phyloP scores from a whole-genome alignment of 1,140 invertebrate genomes.

The Thaumatotibia leucotreta region DNA sequence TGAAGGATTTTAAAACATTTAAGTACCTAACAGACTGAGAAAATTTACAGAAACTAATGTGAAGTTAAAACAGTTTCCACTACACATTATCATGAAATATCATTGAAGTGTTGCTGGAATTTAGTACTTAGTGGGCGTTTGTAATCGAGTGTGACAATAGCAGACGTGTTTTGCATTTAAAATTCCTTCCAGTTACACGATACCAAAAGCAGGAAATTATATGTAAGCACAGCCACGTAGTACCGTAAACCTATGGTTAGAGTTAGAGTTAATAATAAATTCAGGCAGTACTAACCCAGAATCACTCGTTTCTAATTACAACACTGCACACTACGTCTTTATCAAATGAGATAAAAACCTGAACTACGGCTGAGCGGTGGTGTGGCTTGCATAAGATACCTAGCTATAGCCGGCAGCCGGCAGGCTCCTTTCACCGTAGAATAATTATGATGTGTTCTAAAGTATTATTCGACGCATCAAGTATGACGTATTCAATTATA shows the following conservation, averaged over 20 bases:
- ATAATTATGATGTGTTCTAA: background rate
- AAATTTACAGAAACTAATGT: background rate
- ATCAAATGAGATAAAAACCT: slow-evolving; percentile 12
- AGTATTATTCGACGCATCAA: slow-evolving; percentile 3
- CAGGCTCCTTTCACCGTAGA: background rate
- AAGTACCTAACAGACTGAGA: no score
- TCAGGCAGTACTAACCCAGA: background rate
- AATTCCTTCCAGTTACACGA: background rate
- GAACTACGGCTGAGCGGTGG: slow-evolving; percentile 9
- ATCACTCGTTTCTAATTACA: background rate
- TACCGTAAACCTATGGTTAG: background rate
- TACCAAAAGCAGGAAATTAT: background rate
- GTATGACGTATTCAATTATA: background rate
- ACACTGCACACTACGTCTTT: slow-evolving; percentile 10
- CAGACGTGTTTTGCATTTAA: background rate
- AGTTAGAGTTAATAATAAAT: background rate
- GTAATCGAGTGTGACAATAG: background rate
- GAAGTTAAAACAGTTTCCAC: background rate
- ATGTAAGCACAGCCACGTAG: background rate
- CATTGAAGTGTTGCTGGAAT: background rate
- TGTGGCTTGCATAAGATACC: background rate
- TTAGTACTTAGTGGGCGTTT: background rate
- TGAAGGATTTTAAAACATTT: background rate
- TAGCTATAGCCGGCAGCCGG: background rate
- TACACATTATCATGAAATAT: background rate